Percentiles rank a stretch among this genome's conserved stretches.
phyloP scores from a whole-genome alignment of 1,140 invertebrate species.

The Goniozus legneri region DNA sequence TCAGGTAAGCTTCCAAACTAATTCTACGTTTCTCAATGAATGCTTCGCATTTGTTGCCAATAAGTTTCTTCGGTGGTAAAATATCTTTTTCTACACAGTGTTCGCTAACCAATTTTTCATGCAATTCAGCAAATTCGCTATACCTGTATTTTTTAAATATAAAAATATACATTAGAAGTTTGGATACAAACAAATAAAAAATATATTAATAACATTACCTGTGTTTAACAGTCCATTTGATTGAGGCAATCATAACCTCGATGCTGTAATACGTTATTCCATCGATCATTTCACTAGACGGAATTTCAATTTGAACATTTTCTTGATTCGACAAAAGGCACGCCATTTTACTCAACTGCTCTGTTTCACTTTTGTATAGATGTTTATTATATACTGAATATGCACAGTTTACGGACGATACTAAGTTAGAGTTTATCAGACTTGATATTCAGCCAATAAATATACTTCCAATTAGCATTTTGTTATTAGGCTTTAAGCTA shows the following conservation, averaged over 20 bases:
- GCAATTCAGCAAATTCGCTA: constrained; percentile 83
- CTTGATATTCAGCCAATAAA: too few species aligned
- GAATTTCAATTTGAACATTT: constrained; percentile 60
- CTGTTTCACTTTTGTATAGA: too few species aligned
- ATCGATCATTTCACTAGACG: constrained; percentile 54
- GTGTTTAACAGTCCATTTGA: constrained; percentile 78
- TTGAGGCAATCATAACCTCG: constrained; percentile 63
- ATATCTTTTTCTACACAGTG: constrained; percentile 79
- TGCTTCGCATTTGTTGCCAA: constrained; percentile 72
- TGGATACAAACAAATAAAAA: background rate
- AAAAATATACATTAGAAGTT: background rate
- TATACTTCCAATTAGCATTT: too few species aligned
- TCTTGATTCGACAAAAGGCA: constrained; percentile 60
- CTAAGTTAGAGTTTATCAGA: too few species aligned
- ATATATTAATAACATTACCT: constrained; percentile 25
- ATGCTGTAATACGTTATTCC: constrained; percentile 69
- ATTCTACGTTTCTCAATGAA: constrained; percentile 82
- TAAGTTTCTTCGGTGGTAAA: constrained; percentile 86
- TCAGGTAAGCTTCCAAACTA: constrained; percentile 78
- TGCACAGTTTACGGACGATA: too few species aligned
- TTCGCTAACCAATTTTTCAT: constrained; percentile 75
- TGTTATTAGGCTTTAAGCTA: too few species aligned
- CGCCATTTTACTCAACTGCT: too few species aligned
- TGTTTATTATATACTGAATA: too few species aligned
- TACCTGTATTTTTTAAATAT: constrained; percentile 66